Percentiles rank a stretch among this genome's conserved stretches.
Conservation (phyloP, 1,140 invertebrate species). For the Drosophila busckii region DNA sequence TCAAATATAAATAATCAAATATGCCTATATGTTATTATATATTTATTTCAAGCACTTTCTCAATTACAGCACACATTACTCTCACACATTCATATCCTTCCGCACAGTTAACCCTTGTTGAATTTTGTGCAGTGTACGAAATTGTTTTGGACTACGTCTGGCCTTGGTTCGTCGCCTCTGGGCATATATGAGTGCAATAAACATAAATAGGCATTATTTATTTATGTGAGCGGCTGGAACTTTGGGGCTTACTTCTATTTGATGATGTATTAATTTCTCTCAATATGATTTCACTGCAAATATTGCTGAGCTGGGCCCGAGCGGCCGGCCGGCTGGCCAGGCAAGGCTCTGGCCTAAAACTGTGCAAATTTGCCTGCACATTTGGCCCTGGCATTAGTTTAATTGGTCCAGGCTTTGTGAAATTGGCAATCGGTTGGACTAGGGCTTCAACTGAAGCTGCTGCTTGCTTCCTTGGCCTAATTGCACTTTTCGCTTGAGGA, state of each 20-base stretch:
- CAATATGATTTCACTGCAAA: slow-evolving; percentile 34
- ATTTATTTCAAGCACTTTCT: too few relatives aligned
- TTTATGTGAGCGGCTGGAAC: slow-evolving; percentile 51
- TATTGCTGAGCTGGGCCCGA: too few relatives aligned
- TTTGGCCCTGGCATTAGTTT: slow-evolving; percentile 38
- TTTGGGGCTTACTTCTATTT: slow-evolving; percentile 39
- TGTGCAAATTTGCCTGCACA: slow-evolving; percentile 38
- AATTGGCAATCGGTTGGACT: slow-evolving; percentile 46
- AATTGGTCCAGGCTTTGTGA: slow-evolving; percentile 37
- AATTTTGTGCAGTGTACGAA: slow-evolving; percentile 5
- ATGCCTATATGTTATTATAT: too few relatives aligned
- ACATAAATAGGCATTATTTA: slow-evolving; percentile 75
- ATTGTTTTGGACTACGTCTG: not conserved
- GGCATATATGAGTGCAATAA: slow-evolving; percentile 52
- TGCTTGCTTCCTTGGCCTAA: slow-evolving; percentile 37
- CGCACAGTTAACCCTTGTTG: too few relatives aligned
- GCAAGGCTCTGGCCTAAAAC: not conserved
- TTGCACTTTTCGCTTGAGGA: slow-evolving; percentile 62
- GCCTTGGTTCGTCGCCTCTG: not conserved
- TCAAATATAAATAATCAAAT: too few relatives aligned
- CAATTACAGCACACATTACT: too few relatives aligned
- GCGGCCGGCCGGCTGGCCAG: not conserved
- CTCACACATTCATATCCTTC: too few relatives aligned
- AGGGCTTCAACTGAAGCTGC: not conserved
- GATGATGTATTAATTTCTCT: slow-evolving; percentile 55